Percentiles rank a stretch among this genome's conserved stretches.
phyloP scores from a whole-genome alignment of 2,888 invertebrate genomes.

The Stratiomys singularior region DNA sequence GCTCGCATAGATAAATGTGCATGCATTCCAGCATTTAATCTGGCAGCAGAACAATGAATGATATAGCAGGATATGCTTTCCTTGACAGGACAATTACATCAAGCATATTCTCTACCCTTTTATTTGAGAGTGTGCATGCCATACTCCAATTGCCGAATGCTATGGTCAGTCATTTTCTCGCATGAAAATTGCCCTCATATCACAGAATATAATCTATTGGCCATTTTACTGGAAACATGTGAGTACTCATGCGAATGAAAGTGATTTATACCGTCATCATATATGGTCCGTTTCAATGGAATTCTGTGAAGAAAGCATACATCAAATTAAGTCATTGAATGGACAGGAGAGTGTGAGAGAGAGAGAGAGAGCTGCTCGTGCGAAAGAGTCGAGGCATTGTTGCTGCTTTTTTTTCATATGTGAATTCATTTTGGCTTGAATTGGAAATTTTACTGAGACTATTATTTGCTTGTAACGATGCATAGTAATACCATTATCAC shows the following conservation, averaged over 20 bases:
- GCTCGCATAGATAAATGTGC: too few species aligned
- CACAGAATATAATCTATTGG: not conserved
- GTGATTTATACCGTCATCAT: not conserved
- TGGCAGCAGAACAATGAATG: too few species aligned
- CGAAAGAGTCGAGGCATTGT: too few species aligned
- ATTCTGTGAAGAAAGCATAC: not conserved
- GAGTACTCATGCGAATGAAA: not conserved
- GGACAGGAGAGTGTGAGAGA: too few species aligned
- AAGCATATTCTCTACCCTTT: too few species aligned
- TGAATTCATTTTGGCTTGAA: not conserved
- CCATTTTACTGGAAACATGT: not conserved
- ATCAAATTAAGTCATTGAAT: not conserved
- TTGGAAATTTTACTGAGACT: not conserved
- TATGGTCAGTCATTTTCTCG: not conserved
- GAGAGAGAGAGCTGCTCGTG: too few species aligned
- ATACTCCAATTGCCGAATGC: too few species aligned
- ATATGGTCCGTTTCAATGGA: not conserved
- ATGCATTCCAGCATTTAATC: too few species aligned
- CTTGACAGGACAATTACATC: too few species aligned
- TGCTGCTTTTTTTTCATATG: not conserved
- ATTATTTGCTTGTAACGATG: not conserved
- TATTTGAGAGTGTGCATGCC: too few species aligned
- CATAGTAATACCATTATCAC: too few species aligned
- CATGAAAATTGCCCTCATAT: not conserved
- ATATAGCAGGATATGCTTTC: too few species aligned